Percentiles rank a stretch among this genome's conserved stretches.
Conservation (phyloP, 2,797 vertebrate genomes). For the Pipistrellus nathusii region DNA sequence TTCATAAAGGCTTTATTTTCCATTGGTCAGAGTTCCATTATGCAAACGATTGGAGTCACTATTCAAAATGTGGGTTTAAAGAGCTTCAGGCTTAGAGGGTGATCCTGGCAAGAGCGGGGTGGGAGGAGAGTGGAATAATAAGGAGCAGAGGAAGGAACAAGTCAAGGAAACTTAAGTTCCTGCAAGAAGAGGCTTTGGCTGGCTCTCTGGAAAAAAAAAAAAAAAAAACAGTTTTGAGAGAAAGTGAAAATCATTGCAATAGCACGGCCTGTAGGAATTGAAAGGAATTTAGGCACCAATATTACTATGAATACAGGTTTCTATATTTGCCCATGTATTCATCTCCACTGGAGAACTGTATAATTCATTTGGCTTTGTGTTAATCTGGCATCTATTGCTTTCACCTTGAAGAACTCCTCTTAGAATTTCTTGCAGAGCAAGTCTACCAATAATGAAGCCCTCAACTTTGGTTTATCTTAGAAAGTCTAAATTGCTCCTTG, state of each 20-base stretch:
- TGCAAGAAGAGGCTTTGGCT: neutral
- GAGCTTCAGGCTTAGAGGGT: conserved; percentile 27
- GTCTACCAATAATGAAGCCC: too few relatives aligned
- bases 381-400: too few relatives aligned
- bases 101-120: conserved; percentile 1
- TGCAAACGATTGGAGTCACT: conserved; percentile 63
- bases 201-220: neutral
- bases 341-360: too few relatives aligned
- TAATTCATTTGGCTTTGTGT: too few relatives aligned
- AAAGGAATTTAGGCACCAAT: too few relatives aligned
- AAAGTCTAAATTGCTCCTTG: neutral
- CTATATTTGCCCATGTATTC: too few relatives aligned
- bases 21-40: conserved; percentile 48
- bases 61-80: conserved; percentile 43
- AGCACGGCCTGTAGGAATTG: neutral
- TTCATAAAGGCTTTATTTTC: conserved; percentile 56
- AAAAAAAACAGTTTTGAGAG: conserved; percentile 26
- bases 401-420: too few relatives aligned
- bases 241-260: neutral
- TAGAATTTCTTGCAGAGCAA: too few relatives aligned
- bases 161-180: conserved; percentile 20
- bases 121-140: conserved; percentile 1
- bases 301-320: too few relatives aligned
- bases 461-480: too few relatives aligned
- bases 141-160: neutral